Conservation (phyloP, 2,888 invertebrate genomes). For the Tiphia femorata region DNA sequence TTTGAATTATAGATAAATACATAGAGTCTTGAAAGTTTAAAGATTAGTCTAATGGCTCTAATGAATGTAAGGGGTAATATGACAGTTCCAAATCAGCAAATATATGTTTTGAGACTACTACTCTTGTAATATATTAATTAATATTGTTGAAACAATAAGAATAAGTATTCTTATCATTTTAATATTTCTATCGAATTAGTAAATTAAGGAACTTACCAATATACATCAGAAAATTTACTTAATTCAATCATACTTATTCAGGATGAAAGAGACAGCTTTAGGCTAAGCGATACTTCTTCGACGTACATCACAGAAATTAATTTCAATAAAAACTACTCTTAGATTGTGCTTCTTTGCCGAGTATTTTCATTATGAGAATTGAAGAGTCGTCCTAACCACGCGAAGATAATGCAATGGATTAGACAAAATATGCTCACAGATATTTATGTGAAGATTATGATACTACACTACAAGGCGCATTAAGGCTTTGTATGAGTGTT, state of each 20-base stretch:
- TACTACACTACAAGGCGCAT: slow-evolving; percentile 61
- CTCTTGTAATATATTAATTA: too few relatives aligned
- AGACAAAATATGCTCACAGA: not conserved
- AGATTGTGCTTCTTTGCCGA: not conserved
- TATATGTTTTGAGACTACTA: too few relatives aligned
- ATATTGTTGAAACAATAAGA: too few relatives aligned
- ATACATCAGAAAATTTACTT: not conserved
- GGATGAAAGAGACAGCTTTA: not conserved
- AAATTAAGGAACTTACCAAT: not conserved
- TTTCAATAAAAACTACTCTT: not conserved
- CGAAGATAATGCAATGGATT: not conserved
- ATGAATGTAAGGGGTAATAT: too few relatives aligned
- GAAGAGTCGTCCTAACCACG: not conserved
- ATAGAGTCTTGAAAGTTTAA: too few relatives aligned
- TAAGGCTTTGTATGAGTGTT: slow-evolving; percentile 57
- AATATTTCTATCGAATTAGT: too few relatives aligned
- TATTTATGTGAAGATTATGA: slow-evolving; percentile 22
- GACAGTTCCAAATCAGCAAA: too few relatives aligned
- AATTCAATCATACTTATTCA: not conserved
- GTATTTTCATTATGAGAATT: not conserved
- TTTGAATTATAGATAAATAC: too few relatives aligned
- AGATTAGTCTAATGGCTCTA: too few relatives aligned
- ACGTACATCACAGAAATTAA: not conserved
- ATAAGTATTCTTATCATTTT: too few relatives aligned
- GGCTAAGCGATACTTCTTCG: not conserved